Conservation (phyloP, 2,888 invertebrate species). For the Tuberolachnus salignus region DNA sequence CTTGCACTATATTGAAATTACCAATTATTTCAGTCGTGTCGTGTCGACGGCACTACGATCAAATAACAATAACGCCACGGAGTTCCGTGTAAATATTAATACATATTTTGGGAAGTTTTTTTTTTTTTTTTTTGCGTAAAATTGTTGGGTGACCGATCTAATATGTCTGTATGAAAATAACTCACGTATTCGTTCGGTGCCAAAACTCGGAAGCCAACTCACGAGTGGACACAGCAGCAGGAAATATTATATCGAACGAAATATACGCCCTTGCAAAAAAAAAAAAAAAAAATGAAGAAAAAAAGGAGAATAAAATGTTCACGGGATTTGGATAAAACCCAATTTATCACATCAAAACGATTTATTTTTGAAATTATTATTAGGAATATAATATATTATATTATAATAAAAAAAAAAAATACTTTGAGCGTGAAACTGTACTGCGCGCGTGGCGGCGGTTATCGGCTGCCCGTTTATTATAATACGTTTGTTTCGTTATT, state of each 20-base stretch:
- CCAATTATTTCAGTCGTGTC: neutral
- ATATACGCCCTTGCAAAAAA: neutral
- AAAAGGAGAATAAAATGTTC: no score
- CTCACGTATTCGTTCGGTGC: constrained; percentile 43
- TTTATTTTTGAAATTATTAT: constrained; percentile 42
- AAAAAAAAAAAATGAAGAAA: constrained; percentile 11
- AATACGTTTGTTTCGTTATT: neutral
- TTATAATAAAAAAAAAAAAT: constrained; percentile 18
- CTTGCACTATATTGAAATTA: no score
- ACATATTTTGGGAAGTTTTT: constrained; percentile 12
- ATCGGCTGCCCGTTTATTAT: neutral
- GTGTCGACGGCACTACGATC: neutral
- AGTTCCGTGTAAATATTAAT: no score
- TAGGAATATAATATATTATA: neutral
- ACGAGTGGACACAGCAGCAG: neutral
- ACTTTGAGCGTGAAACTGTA: neutral
- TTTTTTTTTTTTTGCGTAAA: neutral
- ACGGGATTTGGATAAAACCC: constrained; percentile 43
- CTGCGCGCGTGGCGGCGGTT: neutral
- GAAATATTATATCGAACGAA: constrained; percentile 32
- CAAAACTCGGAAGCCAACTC: constrained; percentile 14
- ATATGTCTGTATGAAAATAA: constrained; percentile 39
- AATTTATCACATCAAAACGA: constrained; percentile 34
- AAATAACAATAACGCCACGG: neutral
- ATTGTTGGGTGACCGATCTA: constrained; percentile 4